Conservation (phyloP, 2,113 vertebrate genomes). For the Cephalopterus ornatus region DNA sequence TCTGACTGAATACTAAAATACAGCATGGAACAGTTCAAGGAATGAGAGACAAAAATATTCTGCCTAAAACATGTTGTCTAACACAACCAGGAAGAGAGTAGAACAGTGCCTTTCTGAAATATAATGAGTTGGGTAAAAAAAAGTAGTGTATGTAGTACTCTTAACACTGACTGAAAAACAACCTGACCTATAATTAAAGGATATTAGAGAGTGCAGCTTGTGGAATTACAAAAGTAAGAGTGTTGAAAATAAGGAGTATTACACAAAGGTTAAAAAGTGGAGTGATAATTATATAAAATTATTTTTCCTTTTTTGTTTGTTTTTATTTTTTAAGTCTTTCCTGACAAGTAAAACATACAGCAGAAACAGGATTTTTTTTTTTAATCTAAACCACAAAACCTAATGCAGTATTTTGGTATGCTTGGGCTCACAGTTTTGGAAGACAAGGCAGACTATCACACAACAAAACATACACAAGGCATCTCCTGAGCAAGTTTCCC, state of each 20-base stretch:
- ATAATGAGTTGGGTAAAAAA: background rate
- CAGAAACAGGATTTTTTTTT: background rate
- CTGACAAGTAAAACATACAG: background rate
- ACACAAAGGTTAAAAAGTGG: background rate
- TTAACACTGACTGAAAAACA: background rate
- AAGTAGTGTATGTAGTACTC: background rate
- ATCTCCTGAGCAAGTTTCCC: background rate
- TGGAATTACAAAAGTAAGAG: background rate
- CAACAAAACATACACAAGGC: background rate
- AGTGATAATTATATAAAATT: background rate
- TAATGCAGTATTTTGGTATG: background rate
- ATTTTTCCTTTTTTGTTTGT: rapidly evolving
- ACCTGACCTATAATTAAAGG: background rate
- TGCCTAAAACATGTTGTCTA: background rate
- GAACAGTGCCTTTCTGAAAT: background rate
- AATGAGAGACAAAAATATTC: background rate
- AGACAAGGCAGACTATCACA: background rate
- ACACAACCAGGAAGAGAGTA: background rate
- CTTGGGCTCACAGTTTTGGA: background rate
- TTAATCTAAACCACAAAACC: background rate
- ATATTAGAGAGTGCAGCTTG: background rate
- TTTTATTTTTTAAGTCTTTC: background rate
- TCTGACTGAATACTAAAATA: background rate
- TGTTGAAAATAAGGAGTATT: background rate
- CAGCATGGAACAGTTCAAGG: background rate